Percentiles rank a stretch among this genome's conserved stretches.
These are phyloP conservation scores for Volucella zonaria DNA, from an alignment of 2,888 invertebrate species.

Conservation along the genomic window DNA sequence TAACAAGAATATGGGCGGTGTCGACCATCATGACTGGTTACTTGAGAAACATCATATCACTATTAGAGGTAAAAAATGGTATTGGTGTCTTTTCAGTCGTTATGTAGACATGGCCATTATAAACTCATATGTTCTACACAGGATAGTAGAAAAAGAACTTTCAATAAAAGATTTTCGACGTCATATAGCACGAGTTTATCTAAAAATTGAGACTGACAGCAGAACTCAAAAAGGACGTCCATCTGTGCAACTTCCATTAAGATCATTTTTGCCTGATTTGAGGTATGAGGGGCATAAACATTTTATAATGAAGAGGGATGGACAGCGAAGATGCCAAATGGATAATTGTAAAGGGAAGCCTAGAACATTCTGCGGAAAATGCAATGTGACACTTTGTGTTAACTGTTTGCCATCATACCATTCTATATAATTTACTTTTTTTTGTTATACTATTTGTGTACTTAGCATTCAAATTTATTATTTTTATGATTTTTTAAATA, in stretches of 20 bases:
- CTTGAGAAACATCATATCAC: neutral
- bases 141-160: neutral
- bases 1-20: neutral
- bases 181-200: neutral
- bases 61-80: constrained; percentile 9
- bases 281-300: too few relatives aligned
- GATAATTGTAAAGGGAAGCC: neutral
- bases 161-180: neutral
- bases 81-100: neutral
- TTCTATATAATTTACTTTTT: neutral
- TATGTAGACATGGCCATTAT: neutral
- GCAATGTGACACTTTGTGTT: neutral
- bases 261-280: neutral
- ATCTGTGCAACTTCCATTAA: neutral
- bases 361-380: neutral
- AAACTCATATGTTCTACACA: neutral
- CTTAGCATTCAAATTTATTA: too few relatives aligned
- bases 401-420: neutral
- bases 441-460: too few relatives aligned
- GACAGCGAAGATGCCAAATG: too few relatives aligned
- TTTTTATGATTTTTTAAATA: too few relatives aligned
- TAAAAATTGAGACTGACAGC: neutral
- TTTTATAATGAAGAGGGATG: too few relatives aligned
- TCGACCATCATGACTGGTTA: constrained; percentile 8
- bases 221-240: neutral